Conservation (phyloP, 2,888 invertebrate genomes). For the Heliconius sara region DNA sequence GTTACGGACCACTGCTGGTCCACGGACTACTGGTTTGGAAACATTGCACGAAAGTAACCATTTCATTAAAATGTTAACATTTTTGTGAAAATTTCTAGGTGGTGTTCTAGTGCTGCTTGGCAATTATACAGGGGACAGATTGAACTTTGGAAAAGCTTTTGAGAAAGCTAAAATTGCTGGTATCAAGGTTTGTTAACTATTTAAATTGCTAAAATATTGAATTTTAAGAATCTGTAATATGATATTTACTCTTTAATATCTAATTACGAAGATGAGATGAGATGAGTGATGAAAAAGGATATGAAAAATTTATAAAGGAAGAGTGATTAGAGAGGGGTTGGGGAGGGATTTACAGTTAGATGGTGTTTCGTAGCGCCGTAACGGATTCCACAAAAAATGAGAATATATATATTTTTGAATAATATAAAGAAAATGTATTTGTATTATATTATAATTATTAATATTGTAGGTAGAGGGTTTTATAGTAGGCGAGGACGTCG, state of each 20-base stretch:
- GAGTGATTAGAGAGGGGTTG: no score
- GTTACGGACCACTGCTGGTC: no score
- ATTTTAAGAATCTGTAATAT: not conserved
- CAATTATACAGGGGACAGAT: slow-evolving; percentile 90
- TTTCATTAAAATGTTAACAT: not conserved
- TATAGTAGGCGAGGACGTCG: slow-evolving; percentile 89
- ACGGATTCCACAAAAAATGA: no score
- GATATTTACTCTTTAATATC: not conserved
- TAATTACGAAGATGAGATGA: not conserved
- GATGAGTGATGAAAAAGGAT: not conserved
- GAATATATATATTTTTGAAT: not conserved
- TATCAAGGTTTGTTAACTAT: slow-evolving; percentile 71
- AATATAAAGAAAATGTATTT: not conserved
- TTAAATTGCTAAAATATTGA: not conserved
- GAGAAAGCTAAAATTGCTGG: slow-evolving; percentile 87
- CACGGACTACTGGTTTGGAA: no score
- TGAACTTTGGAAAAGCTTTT: slow-evolving; percentile 92
- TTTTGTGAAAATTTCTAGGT: slow-evolving; percentile 58
- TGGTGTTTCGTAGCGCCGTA: no score
- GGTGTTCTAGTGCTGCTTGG: slow-evolving; percentile 89
- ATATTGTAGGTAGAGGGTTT: slow-evolving; percentile 78
- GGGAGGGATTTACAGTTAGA: no score
- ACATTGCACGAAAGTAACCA: not conserved
- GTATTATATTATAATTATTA: not conserved
- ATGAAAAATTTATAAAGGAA: no score